phyloP scores from a whole-genome alignment of 2,888 invertebrate genomes.

The Brachynemurus nebulosus region DNA sequence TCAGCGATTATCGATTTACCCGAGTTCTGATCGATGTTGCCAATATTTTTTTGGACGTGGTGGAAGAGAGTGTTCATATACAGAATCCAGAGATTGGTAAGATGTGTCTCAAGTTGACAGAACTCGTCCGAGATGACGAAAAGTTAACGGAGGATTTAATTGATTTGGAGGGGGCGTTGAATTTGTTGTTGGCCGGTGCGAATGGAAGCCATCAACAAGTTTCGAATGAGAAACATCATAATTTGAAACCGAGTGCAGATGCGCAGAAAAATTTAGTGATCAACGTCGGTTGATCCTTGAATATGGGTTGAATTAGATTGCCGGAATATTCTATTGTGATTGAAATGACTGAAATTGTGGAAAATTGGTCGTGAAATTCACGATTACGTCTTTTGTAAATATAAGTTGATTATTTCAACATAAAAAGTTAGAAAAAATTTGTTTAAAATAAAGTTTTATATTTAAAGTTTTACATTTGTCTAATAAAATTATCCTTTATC shows the following conservation, averaged over 20 bases:
- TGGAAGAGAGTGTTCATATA: constrained; percentile 47
- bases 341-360: no score
- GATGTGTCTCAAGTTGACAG: constrained; percentile 44
- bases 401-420: no score
- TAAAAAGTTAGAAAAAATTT: no score
- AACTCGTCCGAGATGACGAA: constrained; percentile 51
- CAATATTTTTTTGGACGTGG: constrained; percentile 61
- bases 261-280: constrained; percentile 43
- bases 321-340: no score
- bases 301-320: no score
- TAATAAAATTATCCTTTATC: no score
- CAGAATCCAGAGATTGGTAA: constrained; percentile 47
- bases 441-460: no score
- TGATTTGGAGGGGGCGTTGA: constrained; percentile 54
- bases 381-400: no score
- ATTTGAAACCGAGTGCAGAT: constrained; percentile 28
- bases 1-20: constrained; percentile 62
- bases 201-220: constrained; percentile 32
- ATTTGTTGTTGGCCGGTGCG: constrained; percentile 48
- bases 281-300: constrained; percentile 30
- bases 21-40: constrained; percentile 59
- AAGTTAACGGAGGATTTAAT: constrained; percentile 47
- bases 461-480: no score
- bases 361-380: no score
- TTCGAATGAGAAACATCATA: constrained; percentile 25